Evolutionary conservation across 1,140 invertebrate genomes (phyloP).

Genomic region (Myzus persicae): DNA sequence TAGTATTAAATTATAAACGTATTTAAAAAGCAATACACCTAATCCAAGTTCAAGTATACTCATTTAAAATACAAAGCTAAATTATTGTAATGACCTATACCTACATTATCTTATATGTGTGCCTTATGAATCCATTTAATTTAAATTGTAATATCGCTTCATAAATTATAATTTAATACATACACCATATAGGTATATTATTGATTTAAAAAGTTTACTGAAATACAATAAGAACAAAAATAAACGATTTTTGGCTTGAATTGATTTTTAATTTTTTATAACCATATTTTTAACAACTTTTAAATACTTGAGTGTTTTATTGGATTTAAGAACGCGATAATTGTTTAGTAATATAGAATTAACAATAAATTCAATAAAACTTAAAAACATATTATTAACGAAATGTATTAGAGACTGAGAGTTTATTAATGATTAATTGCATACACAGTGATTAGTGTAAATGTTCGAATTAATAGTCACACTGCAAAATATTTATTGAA

Average conservation of each 20-base stretch:
- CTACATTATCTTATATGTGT: neutral
- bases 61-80: neutral
- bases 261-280: neutral
- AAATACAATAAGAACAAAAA: neutral
- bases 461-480: neutral
- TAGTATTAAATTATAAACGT: neutral
- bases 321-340: neutral
- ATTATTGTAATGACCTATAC: neutral
- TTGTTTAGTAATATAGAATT: neutral
- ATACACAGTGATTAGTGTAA: neutral
- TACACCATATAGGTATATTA: neutral
- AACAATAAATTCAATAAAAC: neutral
- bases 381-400: neutral
- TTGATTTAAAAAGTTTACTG: neutral
- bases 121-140: neutral
- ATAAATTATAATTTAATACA: neutral
- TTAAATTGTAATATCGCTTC: neutral
- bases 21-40: neutral
- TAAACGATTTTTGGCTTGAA: neutral
- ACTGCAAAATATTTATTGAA: neutral
- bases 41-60: neutral
- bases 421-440: neutral
- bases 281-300: neutral
- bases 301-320: neutral
- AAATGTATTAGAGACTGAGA: neutral